Conservation (phyloP, 2,113 vertebrate species). For the Serilophus lunatus region DNA sequence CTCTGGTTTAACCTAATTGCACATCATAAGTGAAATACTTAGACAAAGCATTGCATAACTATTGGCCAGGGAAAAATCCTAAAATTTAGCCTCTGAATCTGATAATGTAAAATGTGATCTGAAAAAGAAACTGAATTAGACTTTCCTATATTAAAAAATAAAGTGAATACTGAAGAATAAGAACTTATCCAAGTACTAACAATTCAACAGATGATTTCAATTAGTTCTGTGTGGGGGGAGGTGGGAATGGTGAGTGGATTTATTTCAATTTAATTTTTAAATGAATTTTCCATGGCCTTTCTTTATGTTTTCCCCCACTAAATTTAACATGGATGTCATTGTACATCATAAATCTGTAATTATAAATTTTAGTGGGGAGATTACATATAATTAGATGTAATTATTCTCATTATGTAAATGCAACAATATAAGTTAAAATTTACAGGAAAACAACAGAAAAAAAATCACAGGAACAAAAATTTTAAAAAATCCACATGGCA, state of each 20-base stretch:
- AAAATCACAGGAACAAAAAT: not conserved
- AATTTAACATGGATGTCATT: not conserved
- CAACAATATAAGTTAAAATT: constrained; percentile 9
- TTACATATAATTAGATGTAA: constrained; percentile 38
- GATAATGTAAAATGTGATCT: not conserved
- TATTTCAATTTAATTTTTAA: not conserved
- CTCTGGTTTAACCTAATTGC: constrained; percentile 6
- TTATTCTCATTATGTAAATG: constrained; percentile 32
- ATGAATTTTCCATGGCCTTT: not conserved
- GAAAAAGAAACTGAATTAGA: not conserved
- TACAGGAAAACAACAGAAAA: not conserved
- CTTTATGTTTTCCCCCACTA: not conserved
- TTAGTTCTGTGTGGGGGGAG: not conserved
- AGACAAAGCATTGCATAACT: not conserved
- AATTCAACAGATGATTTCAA: not conserved
- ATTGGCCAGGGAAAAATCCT: not conserved
- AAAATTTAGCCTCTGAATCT: not conserved
- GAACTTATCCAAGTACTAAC: not conserved
- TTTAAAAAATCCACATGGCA: not conserved
- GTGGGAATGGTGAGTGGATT: not conserved
- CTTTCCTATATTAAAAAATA: not conserved
- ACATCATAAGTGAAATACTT: constrained; percentile 9
- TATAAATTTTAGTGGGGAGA: constrained; percentile 41
- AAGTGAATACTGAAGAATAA: not conserved
- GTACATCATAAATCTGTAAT: constrained; percentile 43